phyloP scores from a whole-genome alignment of 92 coral and sea anemone genomes.

The Metridium senile region DNA sequence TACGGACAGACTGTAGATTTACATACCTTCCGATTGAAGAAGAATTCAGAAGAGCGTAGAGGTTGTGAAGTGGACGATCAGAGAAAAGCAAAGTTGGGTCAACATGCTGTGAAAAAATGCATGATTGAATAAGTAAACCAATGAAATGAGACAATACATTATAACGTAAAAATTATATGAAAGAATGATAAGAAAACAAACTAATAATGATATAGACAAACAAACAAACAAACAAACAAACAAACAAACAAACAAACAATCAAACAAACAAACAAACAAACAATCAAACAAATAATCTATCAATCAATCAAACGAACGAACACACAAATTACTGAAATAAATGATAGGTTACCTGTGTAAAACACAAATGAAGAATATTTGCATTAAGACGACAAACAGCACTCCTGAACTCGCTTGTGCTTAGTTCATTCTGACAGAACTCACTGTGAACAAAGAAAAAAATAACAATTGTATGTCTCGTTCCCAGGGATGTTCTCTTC shows the following conservation, averaged over 20 bases:
- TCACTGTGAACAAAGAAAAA: conserved; percentile 53
- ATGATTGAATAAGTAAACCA: not conserved
- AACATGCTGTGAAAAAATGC: conserved; percentile 73
- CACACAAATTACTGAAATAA: not conserved
- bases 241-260: not conserved
- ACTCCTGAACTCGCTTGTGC: conserved; percentile 76
- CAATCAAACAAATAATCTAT: not conserved
- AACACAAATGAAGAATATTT: conserved; percentile 89
- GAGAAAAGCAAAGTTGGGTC: conserved; percentile 77
- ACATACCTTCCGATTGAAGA: conserved; percentile 86
- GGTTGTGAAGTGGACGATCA: conserved; percentile 83
- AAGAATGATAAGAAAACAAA: not conserved
- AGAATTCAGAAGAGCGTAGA: conserved; percentile 80
- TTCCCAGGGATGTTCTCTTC: too few relatives aligned
- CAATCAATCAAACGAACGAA: too few relatives aligned
- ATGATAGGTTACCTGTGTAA: conserved; percentile 69
- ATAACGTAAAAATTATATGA: too few relatives aligned
- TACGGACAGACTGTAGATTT: too few relatives aligned
- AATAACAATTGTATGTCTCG: too few relatives aligned
- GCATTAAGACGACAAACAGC: conserved; percentile 82
- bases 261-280: conserved; percentile 1
- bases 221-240: not conserved
- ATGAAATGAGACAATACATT: not conserved
- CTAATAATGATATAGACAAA: too few relatives aligned
- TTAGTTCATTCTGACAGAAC: conserved; percentile 87